phyloP scores from a whole-genome alignment of 2,113 vertebrate genomes.

The Odontophorus gujanensis region DNA sequence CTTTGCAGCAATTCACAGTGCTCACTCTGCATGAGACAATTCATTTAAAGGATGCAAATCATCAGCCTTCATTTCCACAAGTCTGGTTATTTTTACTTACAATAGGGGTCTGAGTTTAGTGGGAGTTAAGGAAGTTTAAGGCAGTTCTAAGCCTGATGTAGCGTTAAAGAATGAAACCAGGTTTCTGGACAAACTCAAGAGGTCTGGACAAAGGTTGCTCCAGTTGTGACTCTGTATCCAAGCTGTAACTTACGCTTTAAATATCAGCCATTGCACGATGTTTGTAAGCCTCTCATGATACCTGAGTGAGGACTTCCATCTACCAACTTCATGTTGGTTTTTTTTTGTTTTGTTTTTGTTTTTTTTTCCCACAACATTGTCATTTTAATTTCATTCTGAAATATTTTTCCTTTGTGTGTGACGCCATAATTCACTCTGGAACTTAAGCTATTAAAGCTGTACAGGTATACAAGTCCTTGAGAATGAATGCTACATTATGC shows the following conservation, averaged over 20 bases:
- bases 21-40: rapidly evolving
- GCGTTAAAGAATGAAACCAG: background rate
- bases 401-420: background rate
- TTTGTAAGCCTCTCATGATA: background rate
- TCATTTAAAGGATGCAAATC: background rate
- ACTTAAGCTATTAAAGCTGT: background rate
- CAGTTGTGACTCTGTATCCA: background rate
- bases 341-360: background rate
- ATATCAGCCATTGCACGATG: background rate
- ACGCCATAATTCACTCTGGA: background rate
- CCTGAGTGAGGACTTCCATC: background rate
- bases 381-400: background rate
- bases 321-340: background rate
- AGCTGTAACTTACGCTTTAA: background rate
- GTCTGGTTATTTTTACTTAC: background rate
- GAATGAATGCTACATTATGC: conserved; percentile 38
- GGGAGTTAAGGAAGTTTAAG: background rate
- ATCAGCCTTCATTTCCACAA: background rate
- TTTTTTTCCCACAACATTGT: background rate
- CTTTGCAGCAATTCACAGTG: background rate
- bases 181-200: background rate
- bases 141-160: background rate
- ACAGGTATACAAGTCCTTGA: conserved; percentile 73
- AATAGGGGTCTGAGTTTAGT: background rate
- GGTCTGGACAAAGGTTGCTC: background rate